Conservation (phyloP, 2,113 vertebrate species). For the Cheilinus undulatus region DNA sequence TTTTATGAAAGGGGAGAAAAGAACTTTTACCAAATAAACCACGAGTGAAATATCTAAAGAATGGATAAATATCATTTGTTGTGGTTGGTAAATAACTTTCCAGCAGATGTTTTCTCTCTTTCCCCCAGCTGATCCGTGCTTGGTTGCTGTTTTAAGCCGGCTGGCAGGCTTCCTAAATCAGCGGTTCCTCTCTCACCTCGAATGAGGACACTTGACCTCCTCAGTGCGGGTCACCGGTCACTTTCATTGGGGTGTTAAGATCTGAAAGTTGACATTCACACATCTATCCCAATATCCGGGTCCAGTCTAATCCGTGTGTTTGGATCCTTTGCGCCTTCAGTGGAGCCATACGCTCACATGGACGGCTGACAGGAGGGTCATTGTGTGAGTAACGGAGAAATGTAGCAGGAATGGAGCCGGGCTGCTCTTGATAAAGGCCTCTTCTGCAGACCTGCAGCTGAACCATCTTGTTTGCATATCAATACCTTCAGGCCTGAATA, state of each 20-base stretch:
- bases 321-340: constrained; percentile 60
- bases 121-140: constrained; percentile 26
- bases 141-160: constrained; percentile 61
- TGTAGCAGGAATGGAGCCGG: constrained; percentile 71
- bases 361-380: constrained; percentile 76
- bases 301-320: constrained; percentile 84
- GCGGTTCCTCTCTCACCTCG: constrained; percentile 73
- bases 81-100: background rate
- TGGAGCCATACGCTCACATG: constrained; percentile 74
- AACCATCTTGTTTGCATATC: constrained; percentile 87
- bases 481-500: constrained; percentile 87
- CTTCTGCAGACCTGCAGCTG: constrained; percentile 78
- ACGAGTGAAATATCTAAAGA: background rate
- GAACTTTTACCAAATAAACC: background rate
- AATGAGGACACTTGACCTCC: constrained; percentile 88
- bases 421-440: constrained; percentile 80
- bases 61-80: background rate
- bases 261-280: constrained; percentile 62
- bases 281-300: constrained; percentile 63
- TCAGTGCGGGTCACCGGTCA: constrained; percentile 84
- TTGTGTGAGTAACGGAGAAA: constrained; percentile 79
- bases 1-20: too few species aligned
- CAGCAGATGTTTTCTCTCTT: background rate
- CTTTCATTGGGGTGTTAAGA: constrained; percentile 84
- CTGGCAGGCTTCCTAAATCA: constrained; percentile 79